Conservation (phyloP, 2,888 invertebrate species). For the Caenorhabditis japonica region DNA sequence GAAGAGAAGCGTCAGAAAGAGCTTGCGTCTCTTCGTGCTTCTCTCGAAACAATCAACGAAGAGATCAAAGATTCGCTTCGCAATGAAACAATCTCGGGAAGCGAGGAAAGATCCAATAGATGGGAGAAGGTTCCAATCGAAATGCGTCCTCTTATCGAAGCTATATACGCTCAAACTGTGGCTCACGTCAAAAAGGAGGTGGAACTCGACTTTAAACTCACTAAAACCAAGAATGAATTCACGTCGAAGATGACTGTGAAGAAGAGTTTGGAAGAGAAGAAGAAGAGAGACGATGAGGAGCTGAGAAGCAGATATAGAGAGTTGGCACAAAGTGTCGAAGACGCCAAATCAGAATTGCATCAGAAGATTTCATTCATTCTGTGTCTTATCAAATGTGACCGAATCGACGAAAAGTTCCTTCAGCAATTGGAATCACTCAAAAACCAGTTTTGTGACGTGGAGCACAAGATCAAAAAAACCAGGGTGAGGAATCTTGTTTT, state of each 20-base stretch:
- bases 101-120: constrained; percentile 13
- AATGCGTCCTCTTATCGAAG: constrained; percentile 32
- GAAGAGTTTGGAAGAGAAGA: constrained; percentile 31
- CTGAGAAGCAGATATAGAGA: constrained; percentile 10
- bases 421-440: constrained; percentile 43
- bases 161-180: constrained; percentile 22
- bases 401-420: constrained; percentile 27
- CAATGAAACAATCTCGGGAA: constrained; percentile 35
- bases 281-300: constrained; percentile 34
- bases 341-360: constrained; percentile 36
- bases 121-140: constrained; percentile 48
- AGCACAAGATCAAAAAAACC: constrained; percentile 39
- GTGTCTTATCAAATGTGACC: constrained; percentile 18
- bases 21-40: constrained; percentile 13
- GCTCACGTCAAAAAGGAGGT: constrained; percentile 28
- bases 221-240: constrained; percentile 17
- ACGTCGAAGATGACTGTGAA: constrained; percentile 14
- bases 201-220: constrained; percentile 33
- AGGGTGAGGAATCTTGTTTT: constrained; percentile 27
- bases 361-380: constrained; percentile 31
- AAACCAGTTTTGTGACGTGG: constrained; percentile 44
- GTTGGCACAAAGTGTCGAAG: constrained; percentile 22
- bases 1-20: constrained; percentile 30
- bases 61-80: constrained; percentile 50
- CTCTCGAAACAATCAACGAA: constrained; percentile 29